Conservation (phyloP, 92 coral and sea anemone genomes). For the Paragorgia papillata region DNA sequence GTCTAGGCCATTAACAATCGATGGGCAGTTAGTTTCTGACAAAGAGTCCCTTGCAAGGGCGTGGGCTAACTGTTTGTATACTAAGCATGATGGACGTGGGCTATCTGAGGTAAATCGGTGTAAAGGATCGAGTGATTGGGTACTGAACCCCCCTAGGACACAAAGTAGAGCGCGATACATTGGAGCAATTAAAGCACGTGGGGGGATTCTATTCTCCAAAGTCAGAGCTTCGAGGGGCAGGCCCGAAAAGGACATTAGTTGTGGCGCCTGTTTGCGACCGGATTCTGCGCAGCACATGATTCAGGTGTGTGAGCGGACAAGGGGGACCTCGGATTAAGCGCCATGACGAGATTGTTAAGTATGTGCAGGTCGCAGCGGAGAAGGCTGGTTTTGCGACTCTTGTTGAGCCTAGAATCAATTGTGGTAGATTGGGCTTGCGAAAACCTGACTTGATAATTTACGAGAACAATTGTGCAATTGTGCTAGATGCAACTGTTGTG, state of each 20-base stretch:
- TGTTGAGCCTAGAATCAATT: slow-evolving; percentile 16
- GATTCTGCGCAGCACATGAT: slow-evolving; percentile 30
- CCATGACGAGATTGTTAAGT: slow-evolving; percentile 26
- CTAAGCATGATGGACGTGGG: slow-evolving; percentile 30
- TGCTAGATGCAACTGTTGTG: slow-evolving; percentile 24
- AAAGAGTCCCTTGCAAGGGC: slow-evolving; percentile 20
- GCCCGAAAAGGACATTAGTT: slow-evolving; percentile 15
- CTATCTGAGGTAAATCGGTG: neutral
- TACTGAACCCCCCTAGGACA: slow-evolving; percentile 6
- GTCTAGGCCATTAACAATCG: slow-evolving; percentile 3
- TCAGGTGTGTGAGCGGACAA: slow-evolving; percentile 29
- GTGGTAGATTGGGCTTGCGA: slow-evolving; percentile 18
- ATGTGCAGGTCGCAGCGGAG: neutral
- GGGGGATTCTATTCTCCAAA: slow-evolving; percentile 26
- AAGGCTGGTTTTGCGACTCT: slow-evolving; percentile 6
- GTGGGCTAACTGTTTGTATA: slow-evolving; percentile 17
- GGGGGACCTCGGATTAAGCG: slow-evolving; percentile 27
- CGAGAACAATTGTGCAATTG: slow-evolving; percentile 20
- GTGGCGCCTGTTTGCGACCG: slow-evolving; percentile 31
- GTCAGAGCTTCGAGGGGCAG: slow-evolving; percentile 24
- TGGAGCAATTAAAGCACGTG: slow-evolving; percentile 32
- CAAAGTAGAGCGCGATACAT: slow-evolving; percentile 20
- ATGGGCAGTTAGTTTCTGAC: slow-evolving; percentile 5
- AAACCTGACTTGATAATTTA: slow-evolving; percentile 37
- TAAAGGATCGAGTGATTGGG: slow-evolving; percentile 16